These are phyloP conservation scores for Epinephelus coioides DNA, from an alignment of 2,797 vertebrate species.

Conservation along the genomic window DNA sequence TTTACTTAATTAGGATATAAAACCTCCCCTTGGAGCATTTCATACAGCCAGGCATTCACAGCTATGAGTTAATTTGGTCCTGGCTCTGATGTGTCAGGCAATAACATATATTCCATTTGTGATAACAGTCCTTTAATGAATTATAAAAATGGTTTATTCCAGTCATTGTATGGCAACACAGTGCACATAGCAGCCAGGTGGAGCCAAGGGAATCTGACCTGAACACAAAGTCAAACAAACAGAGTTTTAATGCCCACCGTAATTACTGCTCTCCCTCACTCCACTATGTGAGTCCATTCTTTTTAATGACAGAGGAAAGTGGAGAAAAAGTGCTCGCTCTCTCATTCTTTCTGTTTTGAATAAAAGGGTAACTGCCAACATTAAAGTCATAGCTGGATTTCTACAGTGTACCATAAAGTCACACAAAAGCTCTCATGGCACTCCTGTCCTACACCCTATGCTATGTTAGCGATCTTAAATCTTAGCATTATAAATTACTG, in stretches of 20 bases:
- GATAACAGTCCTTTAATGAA: constrained; percentile 75
- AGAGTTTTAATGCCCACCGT: constrained; percentile 69
- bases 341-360: constrained; percentile 64
- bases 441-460: constrained; percentile 62
- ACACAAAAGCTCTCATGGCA: constrained; percentile 71
- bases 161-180: constrained; percentile 51
- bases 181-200: constrained; percentile 56
- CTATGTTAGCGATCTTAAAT: constrained; percentile 66
- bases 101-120: constrained; percentile 67
- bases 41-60: constrained; percentile 66
- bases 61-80: constrained; percentile 57
- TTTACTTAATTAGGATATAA: constrained; percentile 73
- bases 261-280: constrained; percentile 72
- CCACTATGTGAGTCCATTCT: constrained; percentile 49
- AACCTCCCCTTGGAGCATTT: constrained; percentile 64
- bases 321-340: constrained; percentile 58
- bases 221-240: constrained; percentile 76
- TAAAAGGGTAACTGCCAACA: constrained; percentile 72
- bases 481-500: constrained; percentile 71
- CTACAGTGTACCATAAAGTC: constrained; percentile 67
- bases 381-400: constrained; percentile 79
- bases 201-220: constrained; percentile 74
- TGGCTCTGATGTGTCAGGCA: constrained; percentile 53
- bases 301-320: constrained; percentile 71
- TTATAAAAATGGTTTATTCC: constrained; percentile 69